Base-by-base conservation (phyloP, 2,888 invertebrate genomes). In the Arctia plantaginis region DNA sequence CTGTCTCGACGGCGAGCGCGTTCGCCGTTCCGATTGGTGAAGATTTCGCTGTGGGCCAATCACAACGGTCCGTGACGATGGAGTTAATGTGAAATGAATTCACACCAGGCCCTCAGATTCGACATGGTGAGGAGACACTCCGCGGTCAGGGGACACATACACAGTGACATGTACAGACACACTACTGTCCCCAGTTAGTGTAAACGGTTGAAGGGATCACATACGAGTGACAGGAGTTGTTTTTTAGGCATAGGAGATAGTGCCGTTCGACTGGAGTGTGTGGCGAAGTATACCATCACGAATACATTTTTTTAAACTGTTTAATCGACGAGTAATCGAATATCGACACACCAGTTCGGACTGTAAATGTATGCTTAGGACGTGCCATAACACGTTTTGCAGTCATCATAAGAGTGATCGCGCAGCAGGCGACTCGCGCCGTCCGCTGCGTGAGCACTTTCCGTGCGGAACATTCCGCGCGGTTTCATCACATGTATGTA, bases 171-270 rank as follows among this genome's bases (percentile, higher is more conserved):
- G 69, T 72, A 51, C 71, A 69, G 44, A 64, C 59, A 59, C 70
- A 74, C 66, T 62, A 71, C 41, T 67, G 85, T 77, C 85, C 85
- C 86, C 86, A 87, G 88, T 86, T 93, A 93, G 93, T 85, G 91
- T 93, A 91, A 90, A 91, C 89, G 94, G 94, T 94, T 94, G 92
- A 91, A 91, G 94, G 94, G 94, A 94, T 93, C 94, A 94, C 90
- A 87, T 79, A 90, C 87, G 88, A 89, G 91, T 90, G 91, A 91
- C 88, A 87, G 87, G 84, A 85, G 85, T 89, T 88, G 88, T 84
- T 88, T 74, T 62, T 74, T 84, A 84, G 82, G 77, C 79, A 85
- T 88, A 86, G 81, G 82, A 83, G 80, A 80, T 85, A 83, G 83
- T 76, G 82, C 80, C 82, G 78, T 71, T 82, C 81, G 79, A 74